phyloP scores from a whole-genome alignment of 30 jellyfish, hydroid and myxozoan species.

The Aurelia coerulea region DNA sequence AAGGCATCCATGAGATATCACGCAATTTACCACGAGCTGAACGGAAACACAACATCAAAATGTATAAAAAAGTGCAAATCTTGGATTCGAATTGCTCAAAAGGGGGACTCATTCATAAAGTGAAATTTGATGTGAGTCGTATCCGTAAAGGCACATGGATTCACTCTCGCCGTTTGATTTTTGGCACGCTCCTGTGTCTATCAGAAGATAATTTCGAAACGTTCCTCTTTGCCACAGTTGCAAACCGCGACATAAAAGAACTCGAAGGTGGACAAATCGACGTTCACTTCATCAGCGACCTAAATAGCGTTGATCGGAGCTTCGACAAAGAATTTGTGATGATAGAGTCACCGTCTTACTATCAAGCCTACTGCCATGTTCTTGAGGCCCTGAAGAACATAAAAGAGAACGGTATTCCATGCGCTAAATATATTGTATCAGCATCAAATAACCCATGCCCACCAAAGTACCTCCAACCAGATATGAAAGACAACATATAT shows the following conservation, averaged over 20 bases:
- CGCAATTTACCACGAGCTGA: constrained; percentile 5
- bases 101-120: constrained; percentile 42
- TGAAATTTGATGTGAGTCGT: constrained; percentile 31
- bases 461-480: constrained; percentile 34
- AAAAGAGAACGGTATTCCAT: constrained; percentile 48
- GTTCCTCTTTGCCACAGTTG: constrained; percentile 69
- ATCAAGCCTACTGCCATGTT: constrained; percentile 78
- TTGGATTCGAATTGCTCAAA: constrained; percentile 39
- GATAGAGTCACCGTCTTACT: constrained; percentile 79
- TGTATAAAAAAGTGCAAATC: constrained; percentile 40
- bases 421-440: constrained; percentile 37
- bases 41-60: constrained; percentile 40
- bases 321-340: constrained; percentile 15
- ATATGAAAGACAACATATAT: not conserved
- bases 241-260: constrained; percentile 34
- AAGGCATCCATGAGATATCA: constrained; percentile 36
- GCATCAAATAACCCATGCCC: constrained; percentile 8
- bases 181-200: constrained; percentile 70
- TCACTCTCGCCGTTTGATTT: constrained; percentile 55
- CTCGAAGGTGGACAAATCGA: constrained; percentile 54
- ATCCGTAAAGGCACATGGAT: constrained; percentile 40
- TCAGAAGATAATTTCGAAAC: constrained; percentile 58
- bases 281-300: constrained; percentile 50
- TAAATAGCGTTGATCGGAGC: not conserved
- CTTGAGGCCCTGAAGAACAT: constrained; percentile 48